A percentile compares a stretch with the other conserved stretches of the same genome.
Evolutionary conservation across 2,113 vertebrate genomes (phyloP).

Genomic region (Sinocyclocheilus grahami): DNA sequence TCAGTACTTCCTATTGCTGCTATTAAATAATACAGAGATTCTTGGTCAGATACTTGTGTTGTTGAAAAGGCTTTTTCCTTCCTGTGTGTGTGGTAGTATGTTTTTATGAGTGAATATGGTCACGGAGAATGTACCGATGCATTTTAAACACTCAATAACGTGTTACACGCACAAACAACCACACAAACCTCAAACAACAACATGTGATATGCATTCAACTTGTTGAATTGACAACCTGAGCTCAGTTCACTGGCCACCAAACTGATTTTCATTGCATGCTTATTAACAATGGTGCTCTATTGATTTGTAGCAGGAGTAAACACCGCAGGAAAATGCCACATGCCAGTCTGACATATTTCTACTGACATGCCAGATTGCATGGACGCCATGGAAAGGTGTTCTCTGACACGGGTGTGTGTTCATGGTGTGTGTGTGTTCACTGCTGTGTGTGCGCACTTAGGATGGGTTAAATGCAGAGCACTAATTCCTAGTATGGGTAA

Average conservation of each 20-base stretch:
- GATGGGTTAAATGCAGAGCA: too few relatives aligned
- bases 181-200: constrained; percentile 58
- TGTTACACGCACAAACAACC: constrained; percentile 30
- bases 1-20: constrained; percentile 7
- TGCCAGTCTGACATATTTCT: constrained; percentile 64
- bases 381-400: constrained; percentile 61
- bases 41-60: constrained; percentile 49
- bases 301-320: constrained; percentile 65
- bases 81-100: neutral
- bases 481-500: too few relatives aligned
- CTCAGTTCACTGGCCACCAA: constrained; percentile 54
- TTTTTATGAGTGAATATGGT: neutral
- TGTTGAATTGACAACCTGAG: constrained; percentile 65
- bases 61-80: constrained; percentile 38
- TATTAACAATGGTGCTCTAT: constrained; percentile 64
- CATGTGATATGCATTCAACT: constrained; percentile 65
- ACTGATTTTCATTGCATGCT: constrained; percentile 69
- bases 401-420: constrained; percentile 44
- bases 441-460: too few relatives aligned
- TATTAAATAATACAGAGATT: neutral
- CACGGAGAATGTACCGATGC: neutral
- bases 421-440: too few relatives aligned
- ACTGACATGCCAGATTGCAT: constrained; percentile 59
- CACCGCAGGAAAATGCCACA: constrained; percentile 51
- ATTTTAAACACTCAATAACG: constrained; percentile 49